Evolutionary conservation across 2,888 invertebrate genomes (phyloP).

Genomic region (Drosophila acutilabella): DNA sequence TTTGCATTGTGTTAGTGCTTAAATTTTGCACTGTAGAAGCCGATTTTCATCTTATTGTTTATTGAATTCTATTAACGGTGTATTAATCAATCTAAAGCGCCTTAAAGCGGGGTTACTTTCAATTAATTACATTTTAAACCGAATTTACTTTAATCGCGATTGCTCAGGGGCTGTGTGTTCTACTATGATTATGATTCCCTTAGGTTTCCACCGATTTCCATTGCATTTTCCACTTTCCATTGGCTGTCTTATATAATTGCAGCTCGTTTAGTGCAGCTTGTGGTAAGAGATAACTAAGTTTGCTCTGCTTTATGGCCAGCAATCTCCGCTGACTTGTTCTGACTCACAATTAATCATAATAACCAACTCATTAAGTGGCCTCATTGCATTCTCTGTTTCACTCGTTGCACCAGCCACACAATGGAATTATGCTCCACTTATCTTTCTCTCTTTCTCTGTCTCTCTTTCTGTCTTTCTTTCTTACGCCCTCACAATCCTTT

Average conservation of each 20-base stretch:
- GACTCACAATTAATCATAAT: constrained; percentile 60
- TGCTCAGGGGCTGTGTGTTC: too few relatives aligned
- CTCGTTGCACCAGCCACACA: constrained; percentile 6
- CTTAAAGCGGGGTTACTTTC: too few relatives aligned
- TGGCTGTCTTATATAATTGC: constrained; percentile 8
- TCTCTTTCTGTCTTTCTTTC: neutral
- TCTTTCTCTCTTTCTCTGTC: neutral
- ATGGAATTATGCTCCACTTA: neutral
- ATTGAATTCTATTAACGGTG: too few relatives aligned
- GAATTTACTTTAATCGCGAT: too few relatives aligned
- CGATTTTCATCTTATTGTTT: too few relatives aligned
- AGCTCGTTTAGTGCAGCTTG: constrained; percentile 34
- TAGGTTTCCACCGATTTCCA: constrained; percentile 1
- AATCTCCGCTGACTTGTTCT: constrained; percentile 16
- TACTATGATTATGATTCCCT: neutral
- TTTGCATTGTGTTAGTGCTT: neutral
- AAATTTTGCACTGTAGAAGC: neutral
- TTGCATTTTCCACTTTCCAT: constrained; percentile 4
- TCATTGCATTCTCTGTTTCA: constrained; percentile 53
- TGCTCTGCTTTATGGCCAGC: neutral
- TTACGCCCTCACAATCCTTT: neutral
- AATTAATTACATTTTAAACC: too few relatives aligned
- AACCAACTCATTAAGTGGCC: constrained; percentile 60
- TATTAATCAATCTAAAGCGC: too few relatives aligned
- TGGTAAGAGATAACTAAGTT: neutral